phyloP scores from a whole-genome alignment of 2,888 invertebrate species.

The Phengaris arion region DNA sequence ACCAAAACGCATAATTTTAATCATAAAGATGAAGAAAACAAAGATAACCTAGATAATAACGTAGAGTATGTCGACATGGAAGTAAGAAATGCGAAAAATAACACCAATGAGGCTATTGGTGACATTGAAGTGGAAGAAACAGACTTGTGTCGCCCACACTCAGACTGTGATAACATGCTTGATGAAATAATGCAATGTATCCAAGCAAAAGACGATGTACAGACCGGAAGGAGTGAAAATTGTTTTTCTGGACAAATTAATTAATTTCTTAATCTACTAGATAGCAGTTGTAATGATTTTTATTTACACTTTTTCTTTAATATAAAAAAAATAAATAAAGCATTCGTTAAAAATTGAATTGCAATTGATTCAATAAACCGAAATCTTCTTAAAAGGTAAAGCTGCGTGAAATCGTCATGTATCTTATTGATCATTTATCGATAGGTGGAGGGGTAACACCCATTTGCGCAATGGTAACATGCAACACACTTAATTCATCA shows the following conservation, averaged over 20 bases:
- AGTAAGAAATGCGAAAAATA: not conserved
- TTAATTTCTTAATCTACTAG: not conserved
- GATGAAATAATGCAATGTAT: slow-evolving; percentile 70
- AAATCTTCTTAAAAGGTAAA: not conserved
- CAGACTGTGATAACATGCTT: slow-evolving; percentile 58
- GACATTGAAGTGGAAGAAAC: not conserved
- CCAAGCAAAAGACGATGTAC: slow-evolving; percentile 46
- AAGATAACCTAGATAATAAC: slow-evolving; percentile 18
- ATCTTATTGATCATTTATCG: slow-evolving; percentile 21
- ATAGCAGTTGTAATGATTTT: no score
- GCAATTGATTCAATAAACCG: not conserved
- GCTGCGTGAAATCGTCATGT: not conserved
- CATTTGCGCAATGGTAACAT: slow-evolving; percentile 33
- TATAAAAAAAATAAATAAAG: not conserved
- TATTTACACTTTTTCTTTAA: not conserved
- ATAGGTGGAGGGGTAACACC: slow-evolving; percentile 5
- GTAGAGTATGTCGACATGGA: slow-evolving; percentile 25
- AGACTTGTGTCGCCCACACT: slow-evolving; percentile 30
- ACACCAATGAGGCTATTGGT: not conserved
- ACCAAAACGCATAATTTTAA: slow-evolving; percentile 19
- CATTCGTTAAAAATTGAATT: no score
- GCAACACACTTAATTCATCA: slow-evolving; percentile 52
- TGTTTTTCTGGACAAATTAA: slow-evolving; percentile 56
- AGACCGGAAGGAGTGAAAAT: slow-evolving; percentile 58
- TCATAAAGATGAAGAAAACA: slow-evolving; percentile 11